Conservation (phyloP, 2,888 invertebrate species). For the Chironomus tentans region DNA sequence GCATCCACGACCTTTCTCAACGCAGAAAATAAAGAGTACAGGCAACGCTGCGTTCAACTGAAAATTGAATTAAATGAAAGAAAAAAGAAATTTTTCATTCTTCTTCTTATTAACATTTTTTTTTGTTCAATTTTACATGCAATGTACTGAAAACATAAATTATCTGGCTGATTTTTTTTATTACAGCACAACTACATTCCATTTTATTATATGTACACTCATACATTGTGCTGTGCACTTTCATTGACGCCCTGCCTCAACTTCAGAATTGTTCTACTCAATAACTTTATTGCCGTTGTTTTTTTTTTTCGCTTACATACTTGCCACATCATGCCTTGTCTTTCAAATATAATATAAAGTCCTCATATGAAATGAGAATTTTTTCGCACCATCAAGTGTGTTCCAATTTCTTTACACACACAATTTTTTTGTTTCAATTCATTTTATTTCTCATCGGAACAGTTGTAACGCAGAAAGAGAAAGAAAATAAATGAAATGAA, state of each 20-base stretch:
- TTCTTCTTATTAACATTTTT: constrained; percentile 4
- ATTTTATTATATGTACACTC: neutral
- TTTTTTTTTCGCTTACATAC: neutral
- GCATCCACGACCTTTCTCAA: constrained; percentile 22
- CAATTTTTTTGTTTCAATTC: neutral
- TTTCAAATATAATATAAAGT: neutral
- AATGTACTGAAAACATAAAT: constrained; percentile 18
- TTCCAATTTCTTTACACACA: constrained; percentile 7
- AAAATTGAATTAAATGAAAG: constrained; percentile 19
- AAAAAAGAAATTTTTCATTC: constrained; percentile 22
- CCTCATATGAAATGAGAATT: neutral
- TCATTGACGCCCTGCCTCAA: constrained; percentile 23
- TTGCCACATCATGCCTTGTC: neutral
- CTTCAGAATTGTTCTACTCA: constrained; percentile 10
- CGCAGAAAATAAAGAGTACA: neutral
- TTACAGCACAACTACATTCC: neutral
- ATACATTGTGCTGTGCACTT: neutral
- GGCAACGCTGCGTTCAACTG: neutral
- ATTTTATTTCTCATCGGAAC: neutral
- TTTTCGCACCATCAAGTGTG: constrained; percentile 14
- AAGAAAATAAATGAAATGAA: neutral
- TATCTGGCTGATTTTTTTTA: constrained; percentile 6
- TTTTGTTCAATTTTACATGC: constrained; percentile 19
- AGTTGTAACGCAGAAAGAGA: neutral
- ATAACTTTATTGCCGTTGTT: neutral